A percentile compares a stretch with the other conserved stretches of the same genome.
phyloP scores from a whole-genome alignment of 2,113 vertebrate genomes.

The Thalassarche chlororhynchos region DNA sequence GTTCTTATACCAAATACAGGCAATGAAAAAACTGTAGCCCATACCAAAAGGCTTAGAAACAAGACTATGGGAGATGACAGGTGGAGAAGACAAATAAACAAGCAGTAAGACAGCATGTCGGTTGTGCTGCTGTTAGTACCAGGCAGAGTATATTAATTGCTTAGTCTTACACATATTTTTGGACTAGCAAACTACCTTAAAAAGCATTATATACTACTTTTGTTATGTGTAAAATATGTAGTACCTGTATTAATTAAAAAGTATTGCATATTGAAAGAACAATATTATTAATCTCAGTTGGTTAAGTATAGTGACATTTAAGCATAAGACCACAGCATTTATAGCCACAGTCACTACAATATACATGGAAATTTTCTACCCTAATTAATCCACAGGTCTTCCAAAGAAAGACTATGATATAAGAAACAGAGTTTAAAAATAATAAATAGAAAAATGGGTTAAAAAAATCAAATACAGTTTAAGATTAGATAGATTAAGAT shows the following conservation, averaged over 20 bases:
- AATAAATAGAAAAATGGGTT: background rate
- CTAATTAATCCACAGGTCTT: background rate
- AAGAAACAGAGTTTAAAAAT: background rate
- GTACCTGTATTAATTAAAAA: background rate
- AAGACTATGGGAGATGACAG: background rate
- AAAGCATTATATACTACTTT: background rate
- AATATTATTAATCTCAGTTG: background rate
- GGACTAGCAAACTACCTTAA: background rate
- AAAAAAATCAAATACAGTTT: background rate
- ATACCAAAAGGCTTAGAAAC: background rate
- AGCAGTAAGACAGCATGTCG: background rate
- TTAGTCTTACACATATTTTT: background rate
- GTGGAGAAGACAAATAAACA: background rate
- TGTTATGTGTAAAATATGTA: background rate
- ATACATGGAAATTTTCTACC: background rate
- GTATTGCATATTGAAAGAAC: background rate
- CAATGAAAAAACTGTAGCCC: background rate
- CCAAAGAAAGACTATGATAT: background rate
- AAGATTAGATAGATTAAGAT: background rate
- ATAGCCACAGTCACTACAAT: background rate
- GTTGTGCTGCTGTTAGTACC: background rate
- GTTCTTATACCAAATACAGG: background rate
- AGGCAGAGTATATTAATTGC: background rate
- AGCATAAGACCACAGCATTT: background rate
- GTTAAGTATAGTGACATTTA: background rate